Evolutionary conservation across 2,888 invertebrate genomes (phyloP).

Genomic region (Acanthosepion lycidas): DNA sequence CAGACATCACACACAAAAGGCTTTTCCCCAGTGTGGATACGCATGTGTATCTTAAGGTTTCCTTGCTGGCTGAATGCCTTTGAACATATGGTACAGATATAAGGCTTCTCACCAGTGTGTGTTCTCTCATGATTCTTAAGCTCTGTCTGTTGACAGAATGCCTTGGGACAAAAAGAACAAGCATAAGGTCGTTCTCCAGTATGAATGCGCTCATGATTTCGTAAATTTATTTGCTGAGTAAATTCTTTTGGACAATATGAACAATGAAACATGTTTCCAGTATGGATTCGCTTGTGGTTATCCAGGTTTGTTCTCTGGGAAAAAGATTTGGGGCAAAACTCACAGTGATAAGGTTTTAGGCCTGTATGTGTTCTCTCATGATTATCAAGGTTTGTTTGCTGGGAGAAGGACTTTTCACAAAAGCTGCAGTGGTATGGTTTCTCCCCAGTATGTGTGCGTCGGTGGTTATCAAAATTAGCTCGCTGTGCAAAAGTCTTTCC

Average conservation of each 20-base stretch:
- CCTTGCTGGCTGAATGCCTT: constrained; percentile 40
- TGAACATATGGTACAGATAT: not conserved
- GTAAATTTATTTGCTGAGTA: constrained; percentile 6
- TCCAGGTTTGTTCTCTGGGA: not conserved
- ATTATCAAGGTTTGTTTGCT: constrained; percentile 10
- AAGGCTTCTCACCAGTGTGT: constrained; percentile 42
- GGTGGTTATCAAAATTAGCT: constrained; percentile 40
- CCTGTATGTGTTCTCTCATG: constrained; percentile 44
- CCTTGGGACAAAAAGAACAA: not conserved
- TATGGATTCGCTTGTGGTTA: constrained; percentile 40
- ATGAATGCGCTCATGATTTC: constrained; percentile 36
- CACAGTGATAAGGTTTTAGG: constrained; percentile 11
- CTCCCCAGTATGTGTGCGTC: constrained; percentile 40
- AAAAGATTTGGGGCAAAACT: constrained; percentile 2
- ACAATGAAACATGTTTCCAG: not conserved
- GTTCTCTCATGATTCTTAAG: constrained; percentile 37
- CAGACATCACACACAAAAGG: constrained; percentile 21
- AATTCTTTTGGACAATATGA: not conserved
- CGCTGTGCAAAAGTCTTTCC: constrained; percentile 34
- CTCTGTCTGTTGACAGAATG: not conserved
- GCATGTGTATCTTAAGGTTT: not conserved
- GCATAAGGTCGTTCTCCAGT: constrained; percentile 41
- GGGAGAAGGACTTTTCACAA: constrained; percentile 37
- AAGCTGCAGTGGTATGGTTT: constrained; percentile 25
- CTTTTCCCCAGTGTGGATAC: constrained; percentile 34